phyloP scores from a whole-genome alignment of 2,113 vertebrate genomes.

The Leptosomus discolor region DNA sequence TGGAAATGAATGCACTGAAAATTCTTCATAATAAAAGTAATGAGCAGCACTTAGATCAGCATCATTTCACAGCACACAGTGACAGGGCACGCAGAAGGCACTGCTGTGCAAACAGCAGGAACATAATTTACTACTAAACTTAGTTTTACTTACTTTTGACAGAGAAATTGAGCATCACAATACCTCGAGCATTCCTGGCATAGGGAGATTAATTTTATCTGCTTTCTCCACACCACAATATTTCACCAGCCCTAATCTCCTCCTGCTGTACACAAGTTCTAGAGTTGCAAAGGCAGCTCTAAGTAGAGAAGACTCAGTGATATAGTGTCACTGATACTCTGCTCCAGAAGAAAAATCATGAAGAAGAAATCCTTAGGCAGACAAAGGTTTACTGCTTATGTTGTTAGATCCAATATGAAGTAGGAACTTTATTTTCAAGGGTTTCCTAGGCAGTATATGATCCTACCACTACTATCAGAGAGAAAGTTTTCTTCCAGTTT shows the following conservation, averaged over 20 bases:
- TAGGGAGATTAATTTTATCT: neutral
- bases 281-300: neutral
- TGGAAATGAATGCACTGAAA: neutral
- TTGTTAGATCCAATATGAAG: neutral
- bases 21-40: neutral
- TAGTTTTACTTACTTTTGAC: neutral
- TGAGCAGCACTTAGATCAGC: neutral
- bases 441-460: neutral
- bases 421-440: neutral
- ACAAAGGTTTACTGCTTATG: neutral
- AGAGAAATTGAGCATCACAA: neutral
- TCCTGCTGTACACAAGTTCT: neutral
- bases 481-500: neutral
- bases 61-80: neutral
- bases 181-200: neutral
- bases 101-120: neutral
- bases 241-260: neutral
- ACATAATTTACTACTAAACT: neutral
- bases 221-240: neutral
- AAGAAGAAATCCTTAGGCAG: neutral
- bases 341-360: neutral
- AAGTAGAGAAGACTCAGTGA: neutral
- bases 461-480: neutral
- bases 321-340: neutral
- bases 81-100: neutral